Evolutionary conservation across 2,888 invertebrate species (phyloP).

Genomic region (Sympetrum striolatum): DNA sequence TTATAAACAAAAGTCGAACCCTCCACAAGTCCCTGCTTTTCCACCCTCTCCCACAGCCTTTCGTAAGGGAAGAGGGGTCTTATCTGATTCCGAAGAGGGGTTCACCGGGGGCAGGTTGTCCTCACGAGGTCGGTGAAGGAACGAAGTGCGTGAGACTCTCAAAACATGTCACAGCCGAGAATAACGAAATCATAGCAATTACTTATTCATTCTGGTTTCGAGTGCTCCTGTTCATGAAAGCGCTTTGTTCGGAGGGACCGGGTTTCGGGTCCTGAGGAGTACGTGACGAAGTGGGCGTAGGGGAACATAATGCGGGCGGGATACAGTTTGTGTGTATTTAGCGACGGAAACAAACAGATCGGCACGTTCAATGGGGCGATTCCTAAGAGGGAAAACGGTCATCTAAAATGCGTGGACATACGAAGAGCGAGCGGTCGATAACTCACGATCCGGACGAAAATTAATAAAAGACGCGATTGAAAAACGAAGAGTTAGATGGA

Average conservation of each 20-base stretch:
- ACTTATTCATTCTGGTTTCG: not conserved
- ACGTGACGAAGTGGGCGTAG: not conserved
- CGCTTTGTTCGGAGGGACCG: not conserved
- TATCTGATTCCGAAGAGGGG: not conserved
- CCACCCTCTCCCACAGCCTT: too few relatives aligned
- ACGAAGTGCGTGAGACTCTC: not conserved
- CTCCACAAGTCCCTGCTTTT: too few relatives aligned
- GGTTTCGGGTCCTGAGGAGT: not conserved
- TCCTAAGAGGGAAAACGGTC: too few relatives aligned
- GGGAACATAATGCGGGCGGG: not conserved
- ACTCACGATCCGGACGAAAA: too few relatives aligned
- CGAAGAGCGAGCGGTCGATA: too few relatives aligned
- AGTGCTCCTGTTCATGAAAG: not conserved
- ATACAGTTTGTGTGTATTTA: not conserved
- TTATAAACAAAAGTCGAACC: too few relatives aligned
- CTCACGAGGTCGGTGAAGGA: not conserved
- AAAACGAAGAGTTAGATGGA: too few relatives aligned
- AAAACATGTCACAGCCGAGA: conserved; percentile 16
- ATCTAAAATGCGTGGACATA: too few relatives aligned
- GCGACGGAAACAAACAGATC: not conserved
- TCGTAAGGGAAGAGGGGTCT: too few relatives aligned
- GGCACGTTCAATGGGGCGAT: too few relatives aligned
- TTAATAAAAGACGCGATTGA: too few relatives aligned
- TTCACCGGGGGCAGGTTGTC: not conserved
- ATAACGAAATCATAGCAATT: conserved; percentile 11